A percentile compares a stretch with the other conserved stretches of the same genome.
phyloP scores from a whole-genome alignment of 2,888 invertebrate genomes.

The Esperia sulphurella region DNA sequence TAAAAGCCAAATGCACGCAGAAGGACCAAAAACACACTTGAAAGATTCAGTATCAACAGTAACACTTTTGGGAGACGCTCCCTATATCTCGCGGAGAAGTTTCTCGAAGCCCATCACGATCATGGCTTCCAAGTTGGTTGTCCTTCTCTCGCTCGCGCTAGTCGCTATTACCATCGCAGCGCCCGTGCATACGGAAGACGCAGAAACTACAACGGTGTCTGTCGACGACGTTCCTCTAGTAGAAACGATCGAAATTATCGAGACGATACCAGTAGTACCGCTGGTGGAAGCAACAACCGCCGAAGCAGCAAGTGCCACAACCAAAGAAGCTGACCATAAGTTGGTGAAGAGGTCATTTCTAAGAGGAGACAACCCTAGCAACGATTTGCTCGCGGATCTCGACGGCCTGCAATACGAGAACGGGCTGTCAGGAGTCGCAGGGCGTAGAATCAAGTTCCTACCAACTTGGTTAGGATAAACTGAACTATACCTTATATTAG shows the following conservation, averaged over 20 bases:
- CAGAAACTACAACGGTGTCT: conserved; percentile 34
- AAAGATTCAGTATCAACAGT: conserved; percentile 28
- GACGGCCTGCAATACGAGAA: conserved; percentile 51
- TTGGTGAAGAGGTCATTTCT: conserved; percentile 55
- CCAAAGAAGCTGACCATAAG: conserved; percentile 35
- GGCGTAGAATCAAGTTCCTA: conserved; percentile 64
- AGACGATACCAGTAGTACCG: conserved; percentile 45
- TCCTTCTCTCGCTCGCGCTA: conserved; percentile 51
- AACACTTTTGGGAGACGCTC: conserved; percentile 32
- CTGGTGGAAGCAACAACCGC: conserved; percentile 31
- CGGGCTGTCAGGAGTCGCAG: conserved; percentile 45
- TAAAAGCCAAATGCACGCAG: conserved; percentile 45
- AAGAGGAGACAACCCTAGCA: conserved; percentile 53
- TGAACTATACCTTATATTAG: conserved; percentile 1
- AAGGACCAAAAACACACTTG: conserved; percentile 26
- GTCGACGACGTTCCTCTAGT: conserved; percentile 30
- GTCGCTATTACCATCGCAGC: conserved; percentile 37
- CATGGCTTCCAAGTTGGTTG: conserved; percentile 50
- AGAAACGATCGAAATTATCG: conserved; percentile 47
- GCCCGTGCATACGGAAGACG: conserved; percentile 37
- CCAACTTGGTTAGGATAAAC: conserved; percentile 63
- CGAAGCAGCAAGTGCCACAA: conserved; percentile 22
- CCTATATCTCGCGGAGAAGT: conserved; percentile 45
- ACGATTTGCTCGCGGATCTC: conserved; percentile 55
- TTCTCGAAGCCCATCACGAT: conserved; percentile 39